Evolutionary conservation across 2,888 invertebrate genomes (phyloP), one percentile per base, ranked within the genome.

Genomic region (Lasioglossum calceatum): DNA sequence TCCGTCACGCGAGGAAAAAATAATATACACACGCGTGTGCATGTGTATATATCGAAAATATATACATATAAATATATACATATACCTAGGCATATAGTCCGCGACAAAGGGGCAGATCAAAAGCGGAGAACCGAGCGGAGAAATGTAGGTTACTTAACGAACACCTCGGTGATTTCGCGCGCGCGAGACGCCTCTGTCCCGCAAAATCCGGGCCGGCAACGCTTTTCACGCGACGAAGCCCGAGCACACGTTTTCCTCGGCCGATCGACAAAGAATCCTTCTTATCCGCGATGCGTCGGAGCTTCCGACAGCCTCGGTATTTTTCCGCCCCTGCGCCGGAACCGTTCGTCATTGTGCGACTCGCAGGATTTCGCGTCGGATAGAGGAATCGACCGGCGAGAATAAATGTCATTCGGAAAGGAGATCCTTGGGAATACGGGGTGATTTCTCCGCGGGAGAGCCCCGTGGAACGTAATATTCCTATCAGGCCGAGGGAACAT

Each of bases 141-240:
- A 84, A 87, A 87, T 87, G 80, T 87, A 87, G 87, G 87, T 87
- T 87, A 84, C 87, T 84, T 87, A 84, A 87, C 87, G 79, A 87
- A 87, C 77, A 79, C 83, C 83, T 80, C 76, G 79, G 79, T 83
- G 84, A 78, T 87, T 70, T 80, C 70, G 78, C 80, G 74, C 84
- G 77, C 78, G 83, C 80, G 76, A 81, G 75, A 78, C 78, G 54
- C 61, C 78, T 70, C 1, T 58, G 75, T 67, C 81, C 83, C 78
- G 80, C 77, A 78, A 87, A 87, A 87, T 83, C 77, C 70, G 75
- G 36, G 67, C 75, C 27, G 64, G 64, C 70, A 54, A 78, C 70
- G 77, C 77, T 83, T 84, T 84, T 83, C 84, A 82, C 82, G 39
- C 82, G 50, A 77, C 23, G 54, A n/a, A 54, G 54, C 54, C 54